phyloP scores from a whole-genome alignment of 2,113 vertebrate genomes.

The Camelus dromedarius region DNA sequence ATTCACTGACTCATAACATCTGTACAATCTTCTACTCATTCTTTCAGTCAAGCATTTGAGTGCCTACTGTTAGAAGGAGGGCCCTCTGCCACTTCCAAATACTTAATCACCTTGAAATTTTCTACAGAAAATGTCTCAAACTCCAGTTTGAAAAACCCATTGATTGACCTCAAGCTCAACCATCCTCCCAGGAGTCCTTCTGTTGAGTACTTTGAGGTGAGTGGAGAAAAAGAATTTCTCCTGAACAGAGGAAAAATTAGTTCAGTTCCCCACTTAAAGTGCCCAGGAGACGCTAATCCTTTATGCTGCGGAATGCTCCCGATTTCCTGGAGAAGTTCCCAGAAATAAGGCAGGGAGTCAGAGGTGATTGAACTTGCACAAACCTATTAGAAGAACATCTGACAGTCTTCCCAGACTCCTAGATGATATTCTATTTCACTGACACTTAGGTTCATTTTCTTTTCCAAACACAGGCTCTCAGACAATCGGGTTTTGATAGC shows the following conservation, averaged over 20 bases:
- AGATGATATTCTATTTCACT: slow-evolving; percentile 62
- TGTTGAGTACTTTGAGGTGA: slow-evolving; percentile 77
- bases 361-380: slow-evolving; percentile 77
- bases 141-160: slow-evolving; percentile 52
- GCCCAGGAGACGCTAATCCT: slow-evolving; percentile 79
- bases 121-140: neutral
- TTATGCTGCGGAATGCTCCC: slow-evolving; percentile 74
- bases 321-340: slow-evolving; percentile 85
- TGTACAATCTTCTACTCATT: neutral
- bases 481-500: slow-evolving; percentile 80
- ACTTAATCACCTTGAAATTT: neutral
- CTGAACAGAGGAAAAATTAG: slow-evolving; percentile 82
- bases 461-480: slow-evolving; percentile 74
- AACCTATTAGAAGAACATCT: slow-evolving; percentile 71
- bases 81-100: neutral
- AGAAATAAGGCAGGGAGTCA: slow-evolving; percentile 74
- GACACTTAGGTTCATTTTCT: slow-evolving; percentile 71
- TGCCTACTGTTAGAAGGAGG: neutral
- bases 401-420: slow-evolving; percentile 72
- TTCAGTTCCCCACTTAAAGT: slow-evolving; percentile 81
- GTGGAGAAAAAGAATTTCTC: slow-evolving; percentile 81
- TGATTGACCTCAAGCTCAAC: slow-evolving; percentile 53
- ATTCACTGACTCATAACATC: neutral
- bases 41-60: neutral
- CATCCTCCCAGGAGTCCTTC: slow-evolving; percentile 62